Conservation (phyloP, 30 jellyfish, hydroid and myxozoan genomes). For the Rhopilema esculentum region DNA sequence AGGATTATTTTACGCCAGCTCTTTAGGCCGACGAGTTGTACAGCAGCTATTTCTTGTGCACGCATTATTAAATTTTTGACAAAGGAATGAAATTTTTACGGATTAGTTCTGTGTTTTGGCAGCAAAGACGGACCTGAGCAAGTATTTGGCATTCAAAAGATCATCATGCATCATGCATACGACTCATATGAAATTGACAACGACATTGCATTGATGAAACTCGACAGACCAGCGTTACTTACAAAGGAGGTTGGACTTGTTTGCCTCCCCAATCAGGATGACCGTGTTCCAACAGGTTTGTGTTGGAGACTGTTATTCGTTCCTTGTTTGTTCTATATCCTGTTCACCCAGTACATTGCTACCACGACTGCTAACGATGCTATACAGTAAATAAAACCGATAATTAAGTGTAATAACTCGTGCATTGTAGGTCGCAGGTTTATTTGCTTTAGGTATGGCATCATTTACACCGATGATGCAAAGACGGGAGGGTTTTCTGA, state of each 20-base stretch:
- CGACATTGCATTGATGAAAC: conserved; percentile 21
- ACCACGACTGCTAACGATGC: too few species aligned
- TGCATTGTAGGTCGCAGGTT: too few species aligned
- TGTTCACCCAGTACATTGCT: neutral
- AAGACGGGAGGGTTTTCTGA: too few species aligned
- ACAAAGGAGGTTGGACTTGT: conserved; percentile 8
- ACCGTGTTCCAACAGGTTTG: conserved; percentile 9
- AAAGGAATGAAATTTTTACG: neutral
- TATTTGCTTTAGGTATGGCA: too few species aligned
- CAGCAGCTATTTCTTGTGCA: too few species aligned
- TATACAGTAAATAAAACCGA: too few species aligned
- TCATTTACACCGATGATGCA: too few species aligned
- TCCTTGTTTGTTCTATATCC: neutral
- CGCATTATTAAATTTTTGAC: too few species aligned
- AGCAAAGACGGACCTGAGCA: conserved; percentile 30
- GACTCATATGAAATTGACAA: conserved; percentile 3
- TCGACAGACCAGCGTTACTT: conserved; percentile 15
- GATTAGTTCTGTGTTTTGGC: neutral
- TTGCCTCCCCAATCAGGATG: conserved; percentile 18
- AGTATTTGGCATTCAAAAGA: conserved; percentile 2
- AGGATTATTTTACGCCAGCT: too few species aligned
- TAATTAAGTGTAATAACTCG: too few species aligned
- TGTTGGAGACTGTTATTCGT: neutral
- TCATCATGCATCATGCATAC: conserved; percentile 24
- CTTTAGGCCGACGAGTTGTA: too few species aligned